Evolutionary conservation across 53 echinoderm and acorn worm genomes (phyloP).

Genomic region (Crossaster papposus): DNA sequence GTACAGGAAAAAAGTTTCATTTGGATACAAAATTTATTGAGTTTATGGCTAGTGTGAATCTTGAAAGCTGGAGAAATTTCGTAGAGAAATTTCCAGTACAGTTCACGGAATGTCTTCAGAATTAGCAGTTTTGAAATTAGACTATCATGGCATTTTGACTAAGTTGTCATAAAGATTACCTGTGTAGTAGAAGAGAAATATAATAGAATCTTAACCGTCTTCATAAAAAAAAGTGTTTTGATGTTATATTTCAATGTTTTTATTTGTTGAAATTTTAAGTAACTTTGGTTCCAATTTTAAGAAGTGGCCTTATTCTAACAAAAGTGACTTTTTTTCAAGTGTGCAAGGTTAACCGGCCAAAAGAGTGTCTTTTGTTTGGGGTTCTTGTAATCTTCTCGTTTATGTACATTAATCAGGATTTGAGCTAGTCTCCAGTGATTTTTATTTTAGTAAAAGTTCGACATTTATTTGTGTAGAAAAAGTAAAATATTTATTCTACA

Average conservation of each 20-base stretch:
- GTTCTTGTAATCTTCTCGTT: background rate
- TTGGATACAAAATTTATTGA: background rate
- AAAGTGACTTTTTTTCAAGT: background rate
- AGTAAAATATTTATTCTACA: background rate
- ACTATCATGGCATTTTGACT: constrained; percentile 10
- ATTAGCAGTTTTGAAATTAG: background rate
- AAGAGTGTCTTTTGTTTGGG: background rate
- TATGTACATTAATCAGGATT: too few species aligned
- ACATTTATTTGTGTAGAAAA: background rate
- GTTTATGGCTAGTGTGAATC: background rate
- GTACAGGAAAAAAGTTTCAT: too few species aligned
- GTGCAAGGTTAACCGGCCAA: background rate
- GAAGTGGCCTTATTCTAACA: background rate
- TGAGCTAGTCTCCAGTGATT: background rate
- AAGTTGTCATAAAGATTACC: background rate
- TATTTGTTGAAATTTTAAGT: background rate
- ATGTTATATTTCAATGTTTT: constrained; percentile 8
- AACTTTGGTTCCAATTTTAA: background rate
- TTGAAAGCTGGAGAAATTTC: background rate
- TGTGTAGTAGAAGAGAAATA: background rate
- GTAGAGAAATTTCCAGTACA: background rate
- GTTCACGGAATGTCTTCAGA: background rate
- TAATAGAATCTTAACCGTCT: background rate
- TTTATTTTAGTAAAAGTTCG: background rate
- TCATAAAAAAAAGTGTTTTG: background rate